Evolutionary conservation across 2,113 vertebrate genomes (phyloP).

Genomic region (Nannospalax galili): DNA sequence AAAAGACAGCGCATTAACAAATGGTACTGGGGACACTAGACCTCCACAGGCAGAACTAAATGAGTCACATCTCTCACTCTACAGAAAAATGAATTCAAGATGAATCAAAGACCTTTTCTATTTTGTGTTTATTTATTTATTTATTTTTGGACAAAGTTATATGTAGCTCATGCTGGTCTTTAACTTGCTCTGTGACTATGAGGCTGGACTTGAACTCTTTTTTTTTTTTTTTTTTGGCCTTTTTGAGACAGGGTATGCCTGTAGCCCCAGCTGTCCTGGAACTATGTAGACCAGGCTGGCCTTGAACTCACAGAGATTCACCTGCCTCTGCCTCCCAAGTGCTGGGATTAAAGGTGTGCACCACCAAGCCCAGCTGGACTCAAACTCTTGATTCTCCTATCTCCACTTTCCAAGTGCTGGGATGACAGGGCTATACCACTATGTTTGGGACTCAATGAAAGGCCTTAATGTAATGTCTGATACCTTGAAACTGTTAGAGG

Average conservation of each 20-base stretch:
- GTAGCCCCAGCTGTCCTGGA: no score
- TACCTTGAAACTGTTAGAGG: background rate
- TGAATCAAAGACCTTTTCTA: background rate
- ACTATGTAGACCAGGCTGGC: no score
- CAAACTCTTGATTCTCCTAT: background rate
- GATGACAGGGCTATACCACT: background rate
- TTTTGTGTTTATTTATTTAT: no score
- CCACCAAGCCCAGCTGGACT: no score
- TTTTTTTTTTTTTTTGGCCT: no score
- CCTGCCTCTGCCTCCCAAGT: no score
- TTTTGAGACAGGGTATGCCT: no score
- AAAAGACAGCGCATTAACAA: background rate
- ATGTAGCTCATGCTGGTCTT: background rate
- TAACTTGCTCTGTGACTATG: background rate
- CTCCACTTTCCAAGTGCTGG: background rate
- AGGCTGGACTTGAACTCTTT: background rate
- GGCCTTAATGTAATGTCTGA: background rate
- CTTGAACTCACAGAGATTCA: no score
- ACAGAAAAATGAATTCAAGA: background rate
- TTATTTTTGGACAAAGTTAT: background rate
- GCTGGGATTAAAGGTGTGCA: no score
- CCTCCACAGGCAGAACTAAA: background rate
- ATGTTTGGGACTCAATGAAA: background rate
- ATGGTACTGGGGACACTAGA: background rate
- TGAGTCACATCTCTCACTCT: background rate